Evolutionary conservation across 64 coral and sea anemone genomes (phyloP), one percentile per base, ranked within the genome.

Genomic region (Porites australiensis): DNA sequence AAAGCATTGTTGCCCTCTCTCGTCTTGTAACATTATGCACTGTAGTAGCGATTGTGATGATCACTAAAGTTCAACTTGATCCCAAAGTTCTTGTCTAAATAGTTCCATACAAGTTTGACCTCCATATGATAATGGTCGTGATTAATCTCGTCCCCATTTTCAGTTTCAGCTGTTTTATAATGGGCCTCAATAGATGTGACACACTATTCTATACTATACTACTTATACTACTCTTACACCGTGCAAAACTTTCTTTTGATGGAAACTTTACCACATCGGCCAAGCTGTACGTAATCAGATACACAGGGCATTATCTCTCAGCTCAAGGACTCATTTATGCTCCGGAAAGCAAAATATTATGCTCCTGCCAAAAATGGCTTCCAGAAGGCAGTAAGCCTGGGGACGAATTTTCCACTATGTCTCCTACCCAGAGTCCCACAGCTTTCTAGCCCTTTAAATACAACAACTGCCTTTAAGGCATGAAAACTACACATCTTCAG

Each of bases 41-140:
- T 89, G 55, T 76, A 89, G n/a, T 89, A 89, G n/a, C 5, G 76
- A 55, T 14, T 77, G 55, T 89, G 87, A 46, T 60, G 76, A 37
- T 75, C n/a, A 75, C 87, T 89, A 54, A 89, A 89, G 19, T 89
- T 77, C 18, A 89, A 72, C 57, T 78, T 27, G 13, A 89, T 77
- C 46, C 47, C 62, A 10, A 62, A 77, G 4, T 53, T 63, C 15
- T 75, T 16, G 5, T 89, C 87, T n/a, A 77, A 77, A 58, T 70
- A 87, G 27, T 75, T 75, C 43, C 75, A 44, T 48, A 57, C 23
- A 18, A 89, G 53, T 60, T 60, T 89, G 15, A 89, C 23, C 6
- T 70, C 87, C 72, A 89, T 89, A 48, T 79, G 74, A 78, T 78
- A 78, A 78, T 78, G 0, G 52, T 52, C 19, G 9, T 46, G 46